These are phyloP conservation scores for Cryptomyrus ogoouensis DNA, from an alignment of 2,113 vertebrate genomes.

Conservation along the genomic window DNA sequence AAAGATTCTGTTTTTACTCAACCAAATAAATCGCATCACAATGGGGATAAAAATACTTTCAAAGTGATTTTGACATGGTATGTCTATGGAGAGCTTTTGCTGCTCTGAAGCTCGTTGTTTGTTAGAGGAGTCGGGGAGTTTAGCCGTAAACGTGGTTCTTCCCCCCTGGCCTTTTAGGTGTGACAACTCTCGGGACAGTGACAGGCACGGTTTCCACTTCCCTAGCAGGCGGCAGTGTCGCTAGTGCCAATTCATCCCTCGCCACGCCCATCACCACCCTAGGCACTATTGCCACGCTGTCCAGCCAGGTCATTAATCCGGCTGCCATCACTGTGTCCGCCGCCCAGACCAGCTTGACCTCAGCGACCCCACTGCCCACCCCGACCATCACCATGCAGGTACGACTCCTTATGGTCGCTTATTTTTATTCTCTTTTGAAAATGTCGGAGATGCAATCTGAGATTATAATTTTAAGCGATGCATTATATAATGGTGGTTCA, in stretches of 20 bases:
- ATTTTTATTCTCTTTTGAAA: background rate
- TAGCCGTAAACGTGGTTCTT: background rate
- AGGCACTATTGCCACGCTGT: slow-evolving; percentile 67
- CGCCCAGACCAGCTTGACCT: slow-evolving; percentile 57
- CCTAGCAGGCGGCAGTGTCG: slow-evolving; percentile 58
- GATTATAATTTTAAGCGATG: background rate
- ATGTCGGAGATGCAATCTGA: background rate
- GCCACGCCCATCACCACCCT: slow-evolving; percentile 70
- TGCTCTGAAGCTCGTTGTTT: background rate
- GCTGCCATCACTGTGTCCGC: slow-evolving; percentile 66
- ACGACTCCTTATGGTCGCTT: background rate
- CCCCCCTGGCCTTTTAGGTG: slow-evolving; percentile 44
- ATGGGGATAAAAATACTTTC: background rate
- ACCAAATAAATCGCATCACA: background rate
- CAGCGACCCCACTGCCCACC: slow-evolving; percentile 50
- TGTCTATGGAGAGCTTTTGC: background rate
- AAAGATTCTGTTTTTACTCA: background rate
- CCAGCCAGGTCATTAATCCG: slow-evolving; percentile 69
- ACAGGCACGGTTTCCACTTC: slow-evolving; percentile 64
- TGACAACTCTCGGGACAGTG: slow-evolving; percentile 70
- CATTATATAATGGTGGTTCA: background rate
- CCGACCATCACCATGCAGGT: slow-evolving; percentile 71
- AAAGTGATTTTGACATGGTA: background rate
- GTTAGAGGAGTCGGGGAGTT: background rate
- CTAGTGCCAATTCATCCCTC: slow-evolving; percentile 60